phyloP scores from a whole-genome alignment of 2,888 invertebrate species.

The Portevinia maculata region DNA sequence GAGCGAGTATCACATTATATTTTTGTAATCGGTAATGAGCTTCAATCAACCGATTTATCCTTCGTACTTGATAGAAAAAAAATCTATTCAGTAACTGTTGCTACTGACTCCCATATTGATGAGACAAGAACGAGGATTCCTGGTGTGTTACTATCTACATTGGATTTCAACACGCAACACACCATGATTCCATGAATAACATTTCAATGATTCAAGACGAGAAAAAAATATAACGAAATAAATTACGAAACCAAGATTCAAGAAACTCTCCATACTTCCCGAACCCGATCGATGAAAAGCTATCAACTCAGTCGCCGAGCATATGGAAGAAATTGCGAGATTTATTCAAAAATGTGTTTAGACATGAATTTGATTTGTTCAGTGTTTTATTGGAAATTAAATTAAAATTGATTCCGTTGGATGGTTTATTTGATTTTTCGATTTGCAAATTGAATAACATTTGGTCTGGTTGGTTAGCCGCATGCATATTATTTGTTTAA shows the following conservation, averaged over 20 bases:
- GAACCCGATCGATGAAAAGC: slow-evolving; percentile 16
- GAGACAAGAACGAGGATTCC: neutral
- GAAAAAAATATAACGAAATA: slow-evolving; percentile 9
- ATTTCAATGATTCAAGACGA: slow-evolving; percentile 42
- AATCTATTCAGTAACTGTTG: slow-evolving; percentile 20
- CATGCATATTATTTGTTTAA: too few relatives aligned
- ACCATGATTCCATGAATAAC: slow-evolving; percentile 46
- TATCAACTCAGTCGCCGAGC: slow-evolving; percentile 1
- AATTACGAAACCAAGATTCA: slow-evolving; percentile 47
- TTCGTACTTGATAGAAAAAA: slow-evolving; percentile 36
- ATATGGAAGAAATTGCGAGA: slow-evolving; percentile 34
- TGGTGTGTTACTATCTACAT: slow-evolving; percentile 24
- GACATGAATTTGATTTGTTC: slow-evolving; percentile 13
- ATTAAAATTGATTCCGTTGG: slow-evolving; percentile 61
- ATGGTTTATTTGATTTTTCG: slow-evolving; percentile 54
- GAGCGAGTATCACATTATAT: neutral
- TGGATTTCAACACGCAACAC: slow-evolving; percentile 49
- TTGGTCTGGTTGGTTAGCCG: neutral
- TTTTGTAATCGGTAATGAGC: slow-evolving; percentile 59
- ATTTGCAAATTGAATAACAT: slow-evolving; percentile 53
- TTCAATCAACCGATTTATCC: slow-evolving; percentile 62
- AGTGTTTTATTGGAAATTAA: slow-evolving; percentile 49
- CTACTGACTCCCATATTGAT: too few relatives aligned
- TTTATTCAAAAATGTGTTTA: slow-evolving; percentile 27
- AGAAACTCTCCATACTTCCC: slow-evolving; percentile 9